Conservation (phyloP, 92 coral and sea anemone genomes). For the Porites divaricata region DNA sequence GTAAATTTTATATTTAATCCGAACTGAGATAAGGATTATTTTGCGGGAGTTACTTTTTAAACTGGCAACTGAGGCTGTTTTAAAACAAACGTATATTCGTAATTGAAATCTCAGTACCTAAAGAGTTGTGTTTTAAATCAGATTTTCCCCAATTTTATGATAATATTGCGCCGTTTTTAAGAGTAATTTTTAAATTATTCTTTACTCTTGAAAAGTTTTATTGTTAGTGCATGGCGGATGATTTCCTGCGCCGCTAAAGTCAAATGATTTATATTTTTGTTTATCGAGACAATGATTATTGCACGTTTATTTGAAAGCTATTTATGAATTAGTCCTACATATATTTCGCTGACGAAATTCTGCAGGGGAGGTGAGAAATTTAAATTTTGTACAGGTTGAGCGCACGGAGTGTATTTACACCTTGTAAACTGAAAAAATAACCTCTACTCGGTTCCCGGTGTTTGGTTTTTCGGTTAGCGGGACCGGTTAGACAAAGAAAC, state of each 20-base stretch:
- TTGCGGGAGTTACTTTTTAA: background rate
- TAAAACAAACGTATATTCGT: too few relatives aligned
- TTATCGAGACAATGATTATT: background rate
- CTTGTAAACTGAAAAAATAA: too few relatives aligned
- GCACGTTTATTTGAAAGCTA: constrained; percentile 1
- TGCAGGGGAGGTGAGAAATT: background rate
- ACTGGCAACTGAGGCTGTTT: too few relatives aligned
- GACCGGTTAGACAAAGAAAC: too few relatives aligned
- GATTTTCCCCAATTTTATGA: background rate
- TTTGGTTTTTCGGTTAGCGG: too few relatives aligned
- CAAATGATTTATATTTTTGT: too few relatives aligned
- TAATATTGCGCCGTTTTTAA: background rate
- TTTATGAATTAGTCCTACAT: background rate
- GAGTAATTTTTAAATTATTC: background rate
- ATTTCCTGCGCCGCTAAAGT: background rate
- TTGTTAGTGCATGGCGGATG: background rate
- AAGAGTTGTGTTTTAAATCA: too few relatives aligned
- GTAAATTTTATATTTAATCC: background rate
- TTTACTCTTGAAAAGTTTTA: background rate
- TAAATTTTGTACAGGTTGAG: background rate
- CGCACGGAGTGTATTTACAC: too few relatives aligned
- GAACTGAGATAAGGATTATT: background rate
- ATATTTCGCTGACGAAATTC: background rate
- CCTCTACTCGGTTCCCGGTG: too few relatives aligned
- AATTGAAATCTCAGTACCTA: too few relatives aligned